These are phyloP conservation scores for Scatophagus argus DNA, from an alignment of 2,113 vertebrate species.

Conservation along the genomic window DNA sequence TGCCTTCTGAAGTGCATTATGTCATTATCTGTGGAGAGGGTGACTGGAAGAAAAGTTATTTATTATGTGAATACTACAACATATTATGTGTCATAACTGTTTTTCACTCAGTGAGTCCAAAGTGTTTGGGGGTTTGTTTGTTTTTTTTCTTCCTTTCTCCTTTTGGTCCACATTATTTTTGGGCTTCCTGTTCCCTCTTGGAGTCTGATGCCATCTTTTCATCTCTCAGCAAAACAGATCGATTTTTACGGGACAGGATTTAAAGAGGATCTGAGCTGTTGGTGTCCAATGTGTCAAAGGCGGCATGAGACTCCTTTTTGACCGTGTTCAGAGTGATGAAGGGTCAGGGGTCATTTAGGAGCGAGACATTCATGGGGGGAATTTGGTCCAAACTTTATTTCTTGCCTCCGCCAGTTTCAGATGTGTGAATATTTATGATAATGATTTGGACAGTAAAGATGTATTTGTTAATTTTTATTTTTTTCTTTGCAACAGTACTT, in stretches of 20 bases:
- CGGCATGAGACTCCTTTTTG: background rate
- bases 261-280: slow-evolving; percentile 21
- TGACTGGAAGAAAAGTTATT: slow-evolving; percentile 65
- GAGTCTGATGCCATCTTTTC: background rate
- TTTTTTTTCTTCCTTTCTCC: background rate
- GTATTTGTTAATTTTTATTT: slow-evolving; percentile 40
- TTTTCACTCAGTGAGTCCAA: slow-evolving; percentile 79
- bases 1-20: slow-evolving; percentile 88
- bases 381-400: slow-evolving; percentile 13
- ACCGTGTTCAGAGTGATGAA: background rate
- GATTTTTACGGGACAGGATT: slow-evolving; percentile 31
- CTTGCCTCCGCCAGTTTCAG: slow-evolving; percentile 12
- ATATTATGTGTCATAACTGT: slow-evolving; percentile 40
- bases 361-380: background rate
- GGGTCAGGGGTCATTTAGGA: background rate
- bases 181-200: slow-evolving; percentile 13
- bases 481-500: slow-evolving; percentile 58
- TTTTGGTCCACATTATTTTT: background rate
- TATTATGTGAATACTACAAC: slow-evolving; percentile 76
- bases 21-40: slow-evolving; percentile 64
- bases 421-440: slow-evolving; percentile 70
- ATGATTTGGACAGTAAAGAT: slow-evolving; percentile 83
- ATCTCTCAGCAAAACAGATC: background rate
- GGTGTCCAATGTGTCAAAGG: background rate
- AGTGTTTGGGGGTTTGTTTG: slow-evolving; percentile 60